Conservation (phyloP, 2,797 vertebrate species). For the Cyprinodon diabolis region DNA sequence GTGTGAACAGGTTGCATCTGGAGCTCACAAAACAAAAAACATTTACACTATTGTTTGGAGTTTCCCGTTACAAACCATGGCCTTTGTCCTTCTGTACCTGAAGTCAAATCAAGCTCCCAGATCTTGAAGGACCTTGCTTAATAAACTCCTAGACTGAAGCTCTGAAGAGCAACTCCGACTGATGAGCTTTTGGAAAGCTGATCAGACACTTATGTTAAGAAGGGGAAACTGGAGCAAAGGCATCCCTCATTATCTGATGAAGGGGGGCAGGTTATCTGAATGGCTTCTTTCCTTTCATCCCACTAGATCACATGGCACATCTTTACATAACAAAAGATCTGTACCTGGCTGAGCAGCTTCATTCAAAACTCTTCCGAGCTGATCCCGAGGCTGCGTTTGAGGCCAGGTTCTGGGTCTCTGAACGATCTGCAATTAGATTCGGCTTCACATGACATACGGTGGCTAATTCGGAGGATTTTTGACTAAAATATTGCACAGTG, state of each 20-base stretch:
- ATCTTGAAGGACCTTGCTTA: constrained; percentile 37
- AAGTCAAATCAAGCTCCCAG: constrained; percentile 6
- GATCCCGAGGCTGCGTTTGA: constrained; percentile 26
- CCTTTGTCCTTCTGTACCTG: constrained; percentile 21
- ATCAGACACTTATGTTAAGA: constrained; percentile 83
- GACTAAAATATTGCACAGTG: constrained; percentile 26
- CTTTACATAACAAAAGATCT: constrained; percentile 87
- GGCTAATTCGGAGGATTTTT: constrained; percentile 21
- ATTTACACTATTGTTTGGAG: background rate
- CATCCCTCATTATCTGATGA: constrained; percentile 83
- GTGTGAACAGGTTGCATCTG: no score
- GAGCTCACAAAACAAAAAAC: no score
- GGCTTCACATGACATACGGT: constrained; percentile 6
- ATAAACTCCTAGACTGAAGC: constrained; percentile 37
- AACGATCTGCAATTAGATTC: constrained; percentile 16
- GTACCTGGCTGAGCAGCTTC: constrained; percentile 63
- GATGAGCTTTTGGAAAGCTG: constrained; percentile 84
- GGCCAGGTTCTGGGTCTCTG: constrained; percentile 50
- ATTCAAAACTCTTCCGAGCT: constrained; percentile 54
- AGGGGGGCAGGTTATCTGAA: constrained; percentile 84
- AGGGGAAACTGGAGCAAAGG: constrained; percentile 83
- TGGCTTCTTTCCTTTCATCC: constrained; percentile 82
- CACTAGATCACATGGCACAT: constrained; percentile 77
- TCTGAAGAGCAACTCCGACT: constrained; percentile 60
- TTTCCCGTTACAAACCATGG: background rate